Evolutionary conservation across 2,888 invertebrate species (phyloP).

Genomic region (Watsonalla binaria): DNA sequence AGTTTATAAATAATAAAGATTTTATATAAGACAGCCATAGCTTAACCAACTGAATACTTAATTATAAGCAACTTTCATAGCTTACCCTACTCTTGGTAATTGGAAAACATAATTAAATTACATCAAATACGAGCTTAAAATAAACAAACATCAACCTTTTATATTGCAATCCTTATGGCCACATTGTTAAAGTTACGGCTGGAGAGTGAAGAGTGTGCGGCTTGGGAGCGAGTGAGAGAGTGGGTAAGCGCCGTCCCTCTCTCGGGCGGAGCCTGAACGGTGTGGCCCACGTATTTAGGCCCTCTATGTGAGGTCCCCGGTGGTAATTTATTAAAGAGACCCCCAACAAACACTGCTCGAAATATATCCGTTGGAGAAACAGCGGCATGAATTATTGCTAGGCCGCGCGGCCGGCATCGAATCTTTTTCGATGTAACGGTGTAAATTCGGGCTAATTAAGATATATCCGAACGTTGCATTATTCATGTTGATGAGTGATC

Average conservation of each 20-base stretch:
- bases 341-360: constrained; percentile 61
- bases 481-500: constrained; percentile 36
- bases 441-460: constrained; percentile 58
- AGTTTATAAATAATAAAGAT: too few relatives aligned
- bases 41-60: too few relatives aligned
- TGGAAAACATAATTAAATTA: constrained; percentile 38
- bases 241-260: constrained; percentile 28
- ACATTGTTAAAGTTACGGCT: constrained; percentile 15
- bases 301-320: constrained; percentile 69
- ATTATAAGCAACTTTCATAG: constrained; percentile 3
- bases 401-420: constrained; percentile 23
- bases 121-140: constrained; percentile 25
- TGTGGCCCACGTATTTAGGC: constrained; percentile 61
- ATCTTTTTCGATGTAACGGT: constrained; percentile 32
- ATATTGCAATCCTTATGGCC: constrained; percentile 18
- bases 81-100: constrained; percentile 19
- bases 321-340: constrained; percentile 68
- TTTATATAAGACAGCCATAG: too few relatives aligned
- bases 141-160: constrained; percentile 27
- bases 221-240: constrained; percentile 20
- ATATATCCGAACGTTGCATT: constrained; percentile 45
- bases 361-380: constrained; percentile 52
- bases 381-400: constrained; percentile 56
- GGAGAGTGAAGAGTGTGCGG: too few relatives aligned
- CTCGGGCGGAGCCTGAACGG: constrained; percentile 59